Evolutionary conservation across 2,113 vertebrate species (phyloP).

Genomic region (Butastur rufipennis): DNA sequence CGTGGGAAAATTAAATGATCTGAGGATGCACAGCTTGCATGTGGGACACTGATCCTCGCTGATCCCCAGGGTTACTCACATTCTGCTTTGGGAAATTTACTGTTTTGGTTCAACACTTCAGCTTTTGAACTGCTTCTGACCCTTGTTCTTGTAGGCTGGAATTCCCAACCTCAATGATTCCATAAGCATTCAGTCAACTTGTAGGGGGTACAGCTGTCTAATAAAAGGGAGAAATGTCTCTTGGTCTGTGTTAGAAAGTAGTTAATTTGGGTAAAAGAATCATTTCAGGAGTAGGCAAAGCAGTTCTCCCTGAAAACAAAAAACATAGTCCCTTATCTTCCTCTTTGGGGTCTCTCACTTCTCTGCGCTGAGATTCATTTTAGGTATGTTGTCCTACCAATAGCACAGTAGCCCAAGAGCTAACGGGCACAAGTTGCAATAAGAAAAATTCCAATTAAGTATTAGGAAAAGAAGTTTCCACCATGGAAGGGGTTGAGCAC

Average conservation of each 20-base stretch:
- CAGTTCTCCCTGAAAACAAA: background rate
- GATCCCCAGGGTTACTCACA: background rate
- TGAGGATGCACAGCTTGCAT: background rate
- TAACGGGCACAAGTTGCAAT: background rate
- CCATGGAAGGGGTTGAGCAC: background rate
- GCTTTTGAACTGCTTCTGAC: constrained; percentile 14
- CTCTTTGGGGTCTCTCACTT: background rate
- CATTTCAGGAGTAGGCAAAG: background rate
- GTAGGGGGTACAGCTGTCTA: background rate
- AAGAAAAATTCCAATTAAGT: background rate
- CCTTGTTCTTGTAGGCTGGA: background rate
- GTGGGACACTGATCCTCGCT: background rate
- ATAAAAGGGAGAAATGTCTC: background rate
- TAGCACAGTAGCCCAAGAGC: too few species aligned
- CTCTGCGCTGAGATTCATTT: background rate
- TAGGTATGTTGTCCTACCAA: background rate
- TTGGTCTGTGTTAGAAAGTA: background rate
- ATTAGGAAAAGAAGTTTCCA: background rate
- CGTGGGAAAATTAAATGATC: constrained; percentile 29
- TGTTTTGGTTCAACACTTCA: constrained; percentile 1
- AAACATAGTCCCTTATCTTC: background rate
- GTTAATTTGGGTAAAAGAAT: background rate
- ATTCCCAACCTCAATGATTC: background rate
- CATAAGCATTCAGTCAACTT: background rate
- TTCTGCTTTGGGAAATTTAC: background rate